Conservation (phyloP, 2,888 invertebrate species). For the Catocala sponsa region DNA sequence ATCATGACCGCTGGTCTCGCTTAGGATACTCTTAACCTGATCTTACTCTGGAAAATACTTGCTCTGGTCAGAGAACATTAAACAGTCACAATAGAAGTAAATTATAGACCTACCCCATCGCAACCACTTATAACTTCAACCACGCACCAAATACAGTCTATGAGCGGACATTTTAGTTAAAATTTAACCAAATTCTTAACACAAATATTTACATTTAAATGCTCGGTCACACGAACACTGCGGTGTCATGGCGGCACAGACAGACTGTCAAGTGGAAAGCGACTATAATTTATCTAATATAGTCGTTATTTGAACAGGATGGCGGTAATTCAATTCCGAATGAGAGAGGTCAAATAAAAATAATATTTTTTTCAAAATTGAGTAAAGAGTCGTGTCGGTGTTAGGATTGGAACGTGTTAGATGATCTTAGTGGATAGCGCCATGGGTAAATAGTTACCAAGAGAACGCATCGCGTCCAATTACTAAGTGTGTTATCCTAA, state of each 20-base stretch:
- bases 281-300: conserved; percentile 36
- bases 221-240: conserved; percentile 21
- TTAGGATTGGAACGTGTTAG: not conserved
- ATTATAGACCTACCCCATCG: conserved; percentile 6
- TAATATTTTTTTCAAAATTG: conserved; percentile 3
- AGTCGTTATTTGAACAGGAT: conserved; percentile 32
- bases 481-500: too few relatives aligned
- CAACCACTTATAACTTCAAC: conserved; percentile 7
- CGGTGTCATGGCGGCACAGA: conserved; percentile 14
- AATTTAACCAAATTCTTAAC: conserved; percentile 72
- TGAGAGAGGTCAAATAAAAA: conserved; percentile 4
- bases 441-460: too few relatives aligned
- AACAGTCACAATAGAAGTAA: too few relatives aligned
- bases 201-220: conserved; percentile 78
- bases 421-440: too few relatives aligned
- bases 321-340: conserved; percentile 23
- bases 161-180: conserved; percentile 61
- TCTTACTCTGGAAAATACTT: too few relatives aligned
- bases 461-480: too few relatives aligned
- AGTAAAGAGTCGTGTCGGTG: not conserved
- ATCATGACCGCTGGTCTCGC: too few relatives aligned
- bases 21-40: too few relatives aligned
- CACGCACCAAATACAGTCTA: conserved; percentile 24
- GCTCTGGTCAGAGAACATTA: too few relatives aligned
- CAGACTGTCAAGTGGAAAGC: conserved; percentile 15